Percentiles rank a stretch among this genome's conserved stretches.
Conservation (phyloP, 37 sponge, comb jelly and placozoan genomes). For the Beroe forskalii region DNA sequence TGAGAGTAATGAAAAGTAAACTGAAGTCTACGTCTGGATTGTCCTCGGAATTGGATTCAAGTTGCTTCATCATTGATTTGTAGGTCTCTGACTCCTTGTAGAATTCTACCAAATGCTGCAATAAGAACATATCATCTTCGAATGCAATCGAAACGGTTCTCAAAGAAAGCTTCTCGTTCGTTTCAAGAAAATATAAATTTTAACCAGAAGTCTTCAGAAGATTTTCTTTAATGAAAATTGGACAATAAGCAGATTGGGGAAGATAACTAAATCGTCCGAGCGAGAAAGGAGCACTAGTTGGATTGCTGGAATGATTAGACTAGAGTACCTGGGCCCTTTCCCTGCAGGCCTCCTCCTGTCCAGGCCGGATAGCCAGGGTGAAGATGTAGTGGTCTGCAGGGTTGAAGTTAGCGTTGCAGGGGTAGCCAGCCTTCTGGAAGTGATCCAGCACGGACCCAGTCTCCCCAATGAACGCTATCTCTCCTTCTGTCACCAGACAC, state of each 20-base stretch:
- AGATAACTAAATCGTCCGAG: no score
- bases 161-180: no score
- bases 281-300: no score
- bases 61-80: not conserved
- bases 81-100: not conserved
- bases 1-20: no score
- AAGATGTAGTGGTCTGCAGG: slow-evolving; percentile 51
- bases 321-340: not conserved
- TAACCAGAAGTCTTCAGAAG: no score
- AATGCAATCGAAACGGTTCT: no score
- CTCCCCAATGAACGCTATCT: slow-evolving; percentile 51
- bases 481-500: slow-evolving; percentile 52
- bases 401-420: slow-evolving; percentile 21
- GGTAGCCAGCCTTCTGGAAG: slow-evolving; percentile 21
- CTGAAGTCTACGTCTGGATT: not conserved
- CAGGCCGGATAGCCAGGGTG: slow-evolving; percentile 32
- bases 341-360: not conserved
- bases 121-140: no score
- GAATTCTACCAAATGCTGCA: not conserved
- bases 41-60: not conserved
- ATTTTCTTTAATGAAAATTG: no score
- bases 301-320: no score
- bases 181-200: no score
- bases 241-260: no score
- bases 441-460: not conserved